Conservation (phyloP, 2,113 vertebrate genomes). For the Hippocampus comes region DNA sequence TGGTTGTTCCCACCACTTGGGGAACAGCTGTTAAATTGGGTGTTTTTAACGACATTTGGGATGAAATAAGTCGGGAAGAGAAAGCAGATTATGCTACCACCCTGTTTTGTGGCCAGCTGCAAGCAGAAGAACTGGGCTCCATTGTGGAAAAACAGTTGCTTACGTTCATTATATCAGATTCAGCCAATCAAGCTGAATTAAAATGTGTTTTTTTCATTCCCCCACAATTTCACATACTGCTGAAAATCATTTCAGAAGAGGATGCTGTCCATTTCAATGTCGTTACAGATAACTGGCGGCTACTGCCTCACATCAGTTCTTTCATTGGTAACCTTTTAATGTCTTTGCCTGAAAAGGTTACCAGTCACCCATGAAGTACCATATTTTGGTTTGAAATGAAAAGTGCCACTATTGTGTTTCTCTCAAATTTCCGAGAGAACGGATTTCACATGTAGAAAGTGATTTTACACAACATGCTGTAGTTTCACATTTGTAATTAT, state of each 20-base stretch:
- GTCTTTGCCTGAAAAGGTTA: constrained; percentile 1
- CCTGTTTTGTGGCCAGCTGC: constrained; percentile 75
- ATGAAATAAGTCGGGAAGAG: constrained; percentile 38
- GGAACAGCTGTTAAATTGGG: not conserved
- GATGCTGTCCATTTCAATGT: constrained; percentile 67
- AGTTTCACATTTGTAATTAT: too few relatives aligned
- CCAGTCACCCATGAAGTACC: not conserved
- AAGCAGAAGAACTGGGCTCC: constrained; percentile 41
- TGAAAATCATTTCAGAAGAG: constrained; percentile 62
- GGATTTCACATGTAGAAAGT: not conserved
- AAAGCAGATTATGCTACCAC: constrained; percentile 52
- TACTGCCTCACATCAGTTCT: constrained; percentile 72
- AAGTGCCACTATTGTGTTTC: not conserved
- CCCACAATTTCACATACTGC: constrained; percentile 73
- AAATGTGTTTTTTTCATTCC: constrained; percentile 76
- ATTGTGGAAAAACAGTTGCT: constrained; percentile 71
- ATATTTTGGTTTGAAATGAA: not conserved
- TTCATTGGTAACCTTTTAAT: constrained; percentile 68
- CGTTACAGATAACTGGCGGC: constrained; percentile 78
- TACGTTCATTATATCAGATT: constrained; percentile 66
- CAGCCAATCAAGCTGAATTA: constrained; percentile 31
- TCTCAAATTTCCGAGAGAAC: not conserved
- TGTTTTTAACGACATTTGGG: constrained; percentile 77
- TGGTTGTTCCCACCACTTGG: constrained; percentile 55
- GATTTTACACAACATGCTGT: not conserved